A percentile compares a stretch with the other conserved stretches of the same genome.
phyloP scores from a whole-genome alignment of 2,888 invertebrate species.

The Oscheius onirici region DNA sequence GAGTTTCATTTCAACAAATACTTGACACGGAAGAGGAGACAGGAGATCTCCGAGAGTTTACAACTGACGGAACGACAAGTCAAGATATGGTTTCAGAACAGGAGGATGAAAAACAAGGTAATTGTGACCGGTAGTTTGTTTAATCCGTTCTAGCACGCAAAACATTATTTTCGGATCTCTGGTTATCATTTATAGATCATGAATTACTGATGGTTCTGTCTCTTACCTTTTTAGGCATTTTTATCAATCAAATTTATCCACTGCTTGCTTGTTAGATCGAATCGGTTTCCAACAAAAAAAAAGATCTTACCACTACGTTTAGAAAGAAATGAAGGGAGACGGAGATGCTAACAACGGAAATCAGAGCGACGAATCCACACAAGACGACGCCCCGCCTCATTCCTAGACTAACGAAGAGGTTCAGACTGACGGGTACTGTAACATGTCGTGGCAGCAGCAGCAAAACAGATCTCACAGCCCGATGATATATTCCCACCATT shows the following conservation, averaged over 20 bases:
- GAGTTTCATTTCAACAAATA: slow-evolving; percentile 70
- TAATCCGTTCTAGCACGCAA: too few species aligned
- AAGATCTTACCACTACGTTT: too few species aligned
- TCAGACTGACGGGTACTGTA: slow-evolving; percentile 18
- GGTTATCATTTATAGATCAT: too few species aligned
- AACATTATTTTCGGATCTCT: too few species aligned
- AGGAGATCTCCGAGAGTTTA: slow-evolving; percentile 68
- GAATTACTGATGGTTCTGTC: too few species aligned
- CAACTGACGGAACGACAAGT: slow-evolving; percentile 70
- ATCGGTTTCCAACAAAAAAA: too few species aligned
- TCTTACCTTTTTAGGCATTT: too few species aligned
- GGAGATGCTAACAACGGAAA: slow-evolving; percentile 43
- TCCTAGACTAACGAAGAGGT: slow-evolving; percentile 1
- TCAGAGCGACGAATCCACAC: slow-evolving; percentile 58
- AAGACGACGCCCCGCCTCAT: slow-evolving; percentile 38
- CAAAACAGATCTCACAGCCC: slow-evolving; percentile 27
- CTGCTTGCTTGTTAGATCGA: too few species aligned
- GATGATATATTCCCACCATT: slow-evolving; percentile 7
- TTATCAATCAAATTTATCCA: too few species aligned
- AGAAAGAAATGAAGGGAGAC: slow-evolving; percentile 63
- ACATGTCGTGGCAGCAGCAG: slow-evolving; percentile 28
- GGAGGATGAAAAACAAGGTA: slow-evolving; percentile 71
- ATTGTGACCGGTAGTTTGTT: too few species aligned
- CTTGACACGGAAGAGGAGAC: slow-evolving; percentile 65
- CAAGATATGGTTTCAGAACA: slow-evolving; percentile 71